A percentile compares a stretch with the other conserved stretches of the same genome.
These are phyloP conservation scores for Microctonus brassicae DNA, from an alignment of 2,888 invertebrate genomes.

Conservation along the genomic window DNA sequence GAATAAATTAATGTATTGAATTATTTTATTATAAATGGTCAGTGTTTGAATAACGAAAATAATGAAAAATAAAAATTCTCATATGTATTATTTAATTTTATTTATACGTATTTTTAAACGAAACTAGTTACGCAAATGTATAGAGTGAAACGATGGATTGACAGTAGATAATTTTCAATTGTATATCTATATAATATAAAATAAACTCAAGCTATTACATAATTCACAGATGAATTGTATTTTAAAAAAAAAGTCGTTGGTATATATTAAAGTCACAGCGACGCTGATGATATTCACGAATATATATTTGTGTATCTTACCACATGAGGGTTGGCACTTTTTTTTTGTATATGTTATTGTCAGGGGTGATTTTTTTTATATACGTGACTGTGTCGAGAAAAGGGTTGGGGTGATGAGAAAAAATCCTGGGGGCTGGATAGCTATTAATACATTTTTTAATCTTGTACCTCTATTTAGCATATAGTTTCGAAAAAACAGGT, in stretches of 20 bases:
- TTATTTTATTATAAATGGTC: no score
- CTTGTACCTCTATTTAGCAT: slow-evolving; percentile 68
- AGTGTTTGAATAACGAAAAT: no score
- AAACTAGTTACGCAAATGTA: neutral
- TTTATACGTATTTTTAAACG: no score
- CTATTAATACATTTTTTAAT: slow-evolving; percentile 65
- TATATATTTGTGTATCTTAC: slow-evolving; percentile 53
- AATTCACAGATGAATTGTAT: neutral
- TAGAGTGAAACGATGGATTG: neutral
- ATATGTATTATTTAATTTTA: no score
- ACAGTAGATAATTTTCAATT: neutral
- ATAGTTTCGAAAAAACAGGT: slow-evolving; percentile 46
- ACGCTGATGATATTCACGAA: neutral
- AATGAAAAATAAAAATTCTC: no score
- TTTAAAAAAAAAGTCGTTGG: slow-evolving; percentile 47
- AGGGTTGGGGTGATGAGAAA: slow-evolving; percentile 44
- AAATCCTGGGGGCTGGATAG: slow-evolving; percentile 62
- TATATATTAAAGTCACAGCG: slow-evolving; percentile 41
- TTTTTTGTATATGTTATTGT: slow-evolving; percentile 37
- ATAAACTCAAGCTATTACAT: neutral
- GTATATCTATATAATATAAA: neutral
- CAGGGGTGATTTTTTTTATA: slow-evolving; percentile 28
- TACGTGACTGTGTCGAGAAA: neutral
- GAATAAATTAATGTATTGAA: no score
- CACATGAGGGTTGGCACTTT: slow-evolving; percentile 42